Base-by-base conservation (phyloP, 1,140 invertebrate species). In the Nephila pilipes region DNA sequence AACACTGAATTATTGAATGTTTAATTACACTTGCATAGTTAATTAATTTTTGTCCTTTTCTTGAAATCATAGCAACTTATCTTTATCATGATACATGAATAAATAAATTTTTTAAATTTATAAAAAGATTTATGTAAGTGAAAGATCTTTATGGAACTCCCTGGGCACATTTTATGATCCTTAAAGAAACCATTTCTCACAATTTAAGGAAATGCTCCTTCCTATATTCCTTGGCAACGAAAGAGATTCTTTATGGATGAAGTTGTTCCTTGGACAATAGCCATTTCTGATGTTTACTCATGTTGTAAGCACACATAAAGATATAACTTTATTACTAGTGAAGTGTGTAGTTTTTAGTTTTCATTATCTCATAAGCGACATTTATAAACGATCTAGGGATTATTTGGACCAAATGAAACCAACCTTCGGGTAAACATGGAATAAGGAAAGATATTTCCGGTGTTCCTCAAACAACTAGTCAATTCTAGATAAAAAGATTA, bases 201-300 rank as follows among this genome's bases (percentile, higher is more conserved):
- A 75, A 29, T 75, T 75, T 75, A 29, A 20, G 69, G 29, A 75
- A 75, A 46, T 46, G 12, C 46, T 75, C 69, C 65, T 36, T 18
- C 29, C 10, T 32, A 36, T 36, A 32, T 75, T 75, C 69, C 29
- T 75, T 75, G 69, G 69, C 69, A 75, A 75, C 36, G 69, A 75
- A 75, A 36, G 69, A 75, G 32, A 75, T 75, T 75, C 29, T 75
- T 75, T 29, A 75, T 36, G 69, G 69, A 75, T 75, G 69, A 75
- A 75, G 69, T 32, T 75, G 69, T 32, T 75, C 69, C 32, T 18
- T 75, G 69, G 69, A 75, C 29, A 75, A 75, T 32, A 32, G 69
- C 69, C 69, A 75, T 75, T 32, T 75, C 32, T 36, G 18, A 32
- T 75, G 32, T 75, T 75, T 75, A 75, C 69, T 75, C 69, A 32